Evolutionary conservation across 2,888 invertebrate species (phyloP).

Genomic region (Eristalinus sepulchralis): DNA sequence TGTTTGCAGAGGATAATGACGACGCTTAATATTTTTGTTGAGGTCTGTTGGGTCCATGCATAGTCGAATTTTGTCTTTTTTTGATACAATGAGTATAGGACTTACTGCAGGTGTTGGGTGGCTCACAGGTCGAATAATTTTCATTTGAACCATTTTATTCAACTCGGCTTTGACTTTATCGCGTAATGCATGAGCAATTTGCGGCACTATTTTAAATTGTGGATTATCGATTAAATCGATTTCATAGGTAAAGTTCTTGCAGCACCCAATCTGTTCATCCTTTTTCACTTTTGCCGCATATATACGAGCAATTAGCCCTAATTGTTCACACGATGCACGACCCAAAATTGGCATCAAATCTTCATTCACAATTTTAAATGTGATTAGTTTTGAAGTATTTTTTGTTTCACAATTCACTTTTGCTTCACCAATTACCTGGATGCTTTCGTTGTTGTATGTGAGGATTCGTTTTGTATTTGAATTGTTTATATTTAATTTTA

Average conservation of each 20-base stretch:
- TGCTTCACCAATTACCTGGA: not conserved
- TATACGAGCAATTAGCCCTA: not conserved
- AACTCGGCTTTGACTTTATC: slow-evolving; percentile 56
- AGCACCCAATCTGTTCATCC: slow-evolving; percentile 18
- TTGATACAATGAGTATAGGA: not conserved
- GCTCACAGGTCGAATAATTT: slow-evolving; percentile 39
- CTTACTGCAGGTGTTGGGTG: slow-evolving; percentile 62
- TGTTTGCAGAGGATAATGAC: not conserved
- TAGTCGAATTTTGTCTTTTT: too few relatives aligned
- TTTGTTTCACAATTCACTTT: slow-evolving; percentile 17
- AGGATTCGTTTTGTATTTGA: slow-evolving; percentile 19
- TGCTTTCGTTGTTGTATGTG: slow-evolving; percentile 22
- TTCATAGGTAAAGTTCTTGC: slow-evolving; percentile 49
- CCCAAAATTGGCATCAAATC: slow-evolving; percentile 10
- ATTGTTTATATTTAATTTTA: not conserved
- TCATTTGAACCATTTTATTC: slow-evolving; percentile 49
- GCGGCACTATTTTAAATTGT: slow-evolving; percentile 20
- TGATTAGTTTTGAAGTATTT: slow-evolving; percentile 19
- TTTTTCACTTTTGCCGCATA: not conserved
- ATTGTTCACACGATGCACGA: not conserved
- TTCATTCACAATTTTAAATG: slow-evolving; percentile 24
- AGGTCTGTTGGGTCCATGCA: not conserved
- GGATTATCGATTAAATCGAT: not conserved
- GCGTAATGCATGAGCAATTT: slow-evolving; percentile 50
- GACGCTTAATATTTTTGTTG: slow-evolving; percentile 1